phyloP scores from a whole-genome alignment of 2,113 vertebrate species.

The Paramisgurnus dabryanus region DNA sequence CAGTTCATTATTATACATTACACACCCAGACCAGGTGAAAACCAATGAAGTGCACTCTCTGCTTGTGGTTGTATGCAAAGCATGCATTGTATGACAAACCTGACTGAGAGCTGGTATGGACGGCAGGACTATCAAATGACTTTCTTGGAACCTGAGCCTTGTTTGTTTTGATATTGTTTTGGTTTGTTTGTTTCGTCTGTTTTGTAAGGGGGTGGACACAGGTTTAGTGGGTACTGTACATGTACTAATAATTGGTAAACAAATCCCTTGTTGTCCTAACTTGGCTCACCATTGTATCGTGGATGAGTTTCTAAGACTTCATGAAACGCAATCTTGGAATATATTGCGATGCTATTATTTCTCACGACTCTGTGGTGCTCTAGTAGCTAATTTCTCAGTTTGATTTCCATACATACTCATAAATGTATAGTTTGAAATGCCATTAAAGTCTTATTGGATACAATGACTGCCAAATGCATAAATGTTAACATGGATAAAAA shows the following conservation, averaged over 20 bases:
- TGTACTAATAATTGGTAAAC: slow-evolving; percentile 1
- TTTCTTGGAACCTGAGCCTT: slow-evolving; percentile 2
- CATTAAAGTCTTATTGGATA: too few species aligned
- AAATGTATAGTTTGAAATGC: too few species aligned
- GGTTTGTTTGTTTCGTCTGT: background rate
- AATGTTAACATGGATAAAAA: background rate
- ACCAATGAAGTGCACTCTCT: too few species aligned
- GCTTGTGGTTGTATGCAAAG: background rate
- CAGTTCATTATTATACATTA: too few species aligned
- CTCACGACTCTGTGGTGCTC: background rate
- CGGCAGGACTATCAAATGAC: background rate
- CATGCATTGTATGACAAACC: background rate
- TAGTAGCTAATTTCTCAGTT: too few species aligned
- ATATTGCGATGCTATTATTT: background rate
- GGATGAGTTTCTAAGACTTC: background rate
- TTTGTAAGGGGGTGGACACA: background rate
- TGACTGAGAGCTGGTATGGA: background rate
- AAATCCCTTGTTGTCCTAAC: slow-evolving; percentile 10
- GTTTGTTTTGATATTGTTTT: slow-evolving; percentile 6
- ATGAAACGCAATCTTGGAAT: background rate
- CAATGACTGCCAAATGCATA: too few species aligned
- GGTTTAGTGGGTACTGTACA: background rate
- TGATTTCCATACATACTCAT: background rate
- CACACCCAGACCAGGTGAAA: too few species aligned
- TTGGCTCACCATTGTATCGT: background rate